These are phyloP conservation scores for Istiophorus platypterus DNA, from an alignment of 2,113 vertebrate genomes.

Conservation along the genomic window DNA sequence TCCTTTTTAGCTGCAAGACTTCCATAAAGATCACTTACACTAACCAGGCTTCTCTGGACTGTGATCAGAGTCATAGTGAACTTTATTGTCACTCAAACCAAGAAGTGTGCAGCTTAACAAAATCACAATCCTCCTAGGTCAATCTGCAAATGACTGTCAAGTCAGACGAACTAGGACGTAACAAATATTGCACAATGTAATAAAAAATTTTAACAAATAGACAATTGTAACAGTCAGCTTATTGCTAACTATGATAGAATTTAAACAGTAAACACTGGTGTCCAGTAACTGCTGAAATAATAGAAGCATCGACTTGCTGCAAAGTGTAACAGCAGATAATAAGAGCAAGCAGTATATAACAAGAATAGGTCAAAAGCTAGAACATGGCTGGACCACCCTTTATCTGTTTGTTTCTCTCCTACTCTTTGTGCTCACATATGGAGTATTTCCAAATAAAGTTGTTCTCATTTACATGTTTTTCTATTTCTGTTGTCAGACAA, in stretches of 20 bases:
- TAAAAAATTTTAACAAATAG: neutral
- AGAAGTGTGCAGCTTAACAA: neutral
- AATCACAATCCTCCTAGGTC: neutral
- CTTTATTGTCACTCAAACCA: neutral
- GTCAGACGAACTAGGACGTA: neutral
- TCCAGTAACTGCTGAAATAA: neutral
- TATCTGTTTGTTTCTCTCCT: no score
- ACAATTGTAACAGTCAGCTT: neutral
- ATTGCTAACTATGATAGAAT: neutral
- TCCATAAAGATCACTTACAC: no score
- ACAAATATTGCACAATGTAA: neutral
- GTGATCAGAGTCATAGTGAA: neutral
- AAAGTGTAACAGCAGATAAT: neutral
- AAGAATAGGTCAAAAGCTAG: no score
- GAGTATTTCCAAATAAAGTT: no score
- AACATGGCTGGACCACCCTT: no score
- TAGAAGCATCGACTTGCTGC: neutral
- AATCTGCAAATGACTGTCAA: neutral
- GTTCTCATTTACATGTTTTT: no score
- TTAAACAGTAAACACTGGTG: neutral
- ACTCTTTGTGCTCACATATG: no score
- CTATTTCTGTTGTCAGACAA: no score
- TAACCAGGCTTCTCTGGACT: neutral
- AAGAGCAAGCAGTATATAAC: neutral
- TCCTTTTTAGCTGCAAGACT: no score